Evolutionary conservation across 2,113 vertebrate genomes (phyloP), one percentile per base, ranked within the genome.

Genomic region (Tursiops truncatus): DNA sequence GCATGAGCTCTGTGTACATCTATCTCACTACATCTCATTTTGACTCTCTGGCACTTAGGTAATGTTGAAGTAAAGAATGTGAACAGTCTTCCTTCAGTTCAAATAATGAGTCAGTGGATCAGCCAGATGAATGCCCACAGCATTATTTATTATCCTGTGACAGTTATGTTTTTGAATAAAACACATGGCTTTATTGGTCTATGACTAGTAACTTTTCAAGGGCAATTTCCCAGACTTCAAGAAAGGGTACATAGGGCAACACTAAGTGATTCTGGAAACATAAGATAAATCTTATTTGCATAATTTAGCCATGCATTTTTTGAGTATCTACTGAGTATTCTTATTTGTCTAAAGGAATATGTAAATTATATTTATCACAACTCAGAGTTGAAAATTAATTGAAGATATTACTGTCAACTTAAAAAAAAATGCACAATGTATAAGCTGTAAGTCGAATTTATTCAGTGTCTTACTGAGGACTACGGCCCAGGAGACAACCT

Each of bases 21-120:
- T 95, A 7, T 44, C 20, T 20, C 33, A 82, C 36, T 50, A 4
- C 25, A 86, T 89, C 62, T 94, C 63, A 65, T 85, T 86, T 81
- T 50, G 38, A 53, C 63, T 97, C 88, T 74, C 21, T 67, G 20
- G 74, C 41, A 60, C 25, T 80, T 28, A 91, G 62, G 94, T 79
- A 96, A 82, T 44, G 17, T 23, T 87, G 7, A 83, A 82, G 15
- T 44, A 76, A 89, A 92, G 28, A 92, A 82, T 9, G 83, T 62
- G 53, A 68, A 89, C 26, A 70, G 6, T 89, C 89, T 97, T 81
- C 53, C n/a, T 92, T 94, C 25, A 65, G 38, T 47, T 89, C 41
- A 74, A 28, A 81, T 82, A 85, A 74, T 71, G 85, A 79, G 58
- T 91, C 18, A 23, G 3, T 65, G 73, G 38, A 47, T 96, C 90